These are phyloP conservation scores for Heliconius sara DNA, from an alignment of 2,888 invertebrate genomes.

Conservation along the genomic window DNA sequence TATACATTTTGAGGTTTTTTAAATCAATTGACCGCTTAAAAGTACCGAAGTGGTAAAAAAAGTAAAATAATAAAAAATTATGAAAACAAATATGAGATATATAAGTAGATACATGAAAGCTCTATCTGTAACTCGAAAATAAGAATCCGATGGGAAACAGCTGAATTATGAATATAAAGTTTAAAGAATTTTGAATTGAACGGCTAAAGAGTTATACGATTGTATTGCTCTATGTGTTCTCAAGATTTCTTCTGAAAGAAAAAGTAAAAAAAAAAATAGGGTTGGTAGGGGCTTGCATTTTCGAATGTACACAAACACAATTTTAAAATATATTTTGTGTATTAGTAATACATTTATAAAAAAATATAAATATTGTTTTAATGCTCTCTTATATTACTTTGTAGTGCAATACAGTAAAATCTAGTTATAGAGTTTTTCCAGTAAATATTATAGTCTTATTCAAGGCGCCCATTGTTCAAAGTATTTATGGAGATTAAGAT, in stretches of 20 bases:
- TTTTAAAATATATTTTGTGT: background rate
- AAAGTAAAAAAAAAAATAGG: no score
- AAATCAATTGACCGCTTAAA: no score
- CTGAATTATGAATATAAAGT: no score
- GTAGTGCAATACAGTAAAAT: constrained; percentile 15
- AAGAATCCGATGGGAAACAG: no score
- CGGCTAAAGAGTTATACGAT: background rate
- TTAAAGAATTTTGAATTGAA: background rate
- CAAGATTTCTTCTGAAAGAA: no score
- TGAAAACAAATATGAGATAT: no score
- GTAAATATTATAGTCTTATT: constrained; percentile 35
- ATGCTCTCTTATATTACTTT: background rate
- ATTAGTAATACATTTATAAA: background rate
- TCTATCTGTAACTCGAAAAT: no score
- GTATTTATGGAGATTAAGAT: constrained; percentile 18
- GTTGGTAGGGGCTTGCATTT: no score
- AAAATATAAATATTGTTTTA: background rate
- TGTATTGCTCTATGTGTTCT: background rate
- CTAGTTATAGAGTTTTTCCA: constrained; percentile 7
- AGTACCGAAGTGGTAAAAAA: no score
- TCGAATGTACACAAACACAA: background rate
- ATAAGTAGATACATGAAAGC: no score
- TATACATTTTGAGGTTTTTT: no score
- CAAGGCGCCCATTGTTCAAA: constrained; percentile 5
- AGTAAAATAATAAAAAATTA: no score